These are phyloP conservation scores for Formica exsecta DNA, from an alignment of 1,140 invertebrate species.

Conservation along the genomic window DNA sequence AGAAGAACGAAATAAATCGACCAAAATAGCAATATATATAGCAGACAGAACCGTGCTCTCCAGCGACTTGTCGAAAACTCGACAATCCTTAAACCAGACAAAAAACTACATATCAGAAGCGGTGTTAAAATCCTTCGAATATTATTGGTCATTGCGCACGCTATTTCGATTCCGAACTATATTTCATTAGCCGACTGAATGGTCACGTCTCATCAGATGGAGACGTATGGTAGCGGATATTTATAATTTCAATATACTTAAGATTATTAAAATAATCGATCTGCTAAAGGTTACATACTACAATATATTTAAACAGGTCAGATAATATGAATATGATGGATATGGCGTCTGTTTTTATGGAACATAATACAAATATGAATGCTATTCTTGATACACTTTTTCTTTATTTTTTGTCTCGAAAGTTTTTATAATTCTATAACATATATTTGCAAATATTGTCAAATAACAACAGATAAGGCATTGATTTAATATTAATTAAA, in stretches of 20 bases:
- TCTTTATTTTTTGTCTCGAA: neutral
- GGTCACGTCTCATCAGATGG: neutral
- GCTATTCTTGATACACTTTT: neutral
- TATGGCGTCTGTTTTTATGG: neutral
- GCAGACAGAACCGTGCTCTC: neutral
- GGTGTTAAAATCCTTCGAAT: slow-evolving; percentile 12
- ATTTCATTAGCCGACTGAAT: neutral
- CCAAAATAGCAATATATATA: slow-evolving; percentile 15
- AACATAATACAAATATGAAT: slow-evolving; percentile 2
- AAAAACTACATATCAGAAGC: neutral
- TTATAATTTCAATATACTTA: neutral
- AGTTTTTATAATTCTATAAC: neutral
- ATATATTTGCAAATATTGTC: neutral
- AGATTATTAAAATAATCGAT: slow-evolving; percentile 2
- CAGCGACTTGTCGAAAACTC: neutral
- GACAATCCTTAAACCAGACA: slow-evolving; percentile 18
- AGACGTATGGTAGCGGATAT: neutral
- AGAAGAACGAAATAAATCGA: neutral
- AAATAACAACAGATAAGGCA: neutral
- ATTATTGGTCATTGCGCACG: neutral
- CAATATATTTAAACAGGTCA: neutral
- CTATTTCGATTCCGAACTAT: neutral
- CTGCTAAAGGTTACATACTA: neutral
- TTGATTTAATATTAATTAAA: neutral
- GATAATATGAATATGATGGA: too few species aligned